These are phyloP conservation scores for Rhinopomastus cyanomelas DNA, from an alignment of 2,113 vertebrate species.

Conservation along the genomic window DNA sequence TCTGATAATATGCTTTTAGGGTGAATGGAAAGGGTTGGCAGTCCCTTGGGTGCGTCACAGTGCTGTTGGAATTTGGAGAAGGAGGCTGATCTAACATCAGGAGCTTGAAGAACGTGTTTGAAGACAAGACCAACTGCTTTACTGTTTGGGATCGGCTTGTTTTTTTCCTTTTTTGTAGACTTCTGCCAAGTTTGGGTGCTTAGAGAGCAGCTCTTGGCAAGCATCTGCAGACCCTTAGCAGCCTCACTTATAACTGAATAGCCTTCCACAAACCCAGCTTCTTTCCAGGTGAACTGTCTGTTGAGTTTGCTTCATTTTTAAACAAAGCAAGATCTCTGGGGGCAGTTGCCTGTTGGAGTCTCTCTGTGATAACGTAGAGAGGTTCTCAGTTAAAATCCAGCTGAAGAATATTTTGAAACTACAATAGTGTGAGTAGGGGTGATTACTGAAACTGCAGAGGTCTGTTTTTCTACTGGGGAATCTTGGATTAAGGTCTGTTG, in stretches of 20 bases:
- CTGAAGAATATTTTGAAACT: neutral
- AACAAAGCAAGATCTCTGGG: neutral
- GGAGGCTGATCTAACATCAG: neutral
- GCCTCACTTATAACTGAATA: neutral
- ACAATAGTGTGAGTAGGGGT: neutral
- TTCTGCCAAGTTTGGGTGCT: neutral
- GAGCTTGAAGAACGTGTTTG: neutral
- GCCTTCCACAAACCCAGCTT: neutral
- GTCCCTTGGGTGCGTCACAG: neutral
- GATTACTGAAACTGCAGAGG: neutral
- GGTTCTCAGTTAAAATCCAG: neutral
- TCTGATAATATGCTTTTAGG: neutral
- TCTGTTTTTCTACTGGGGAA: constrained; percentile 11
- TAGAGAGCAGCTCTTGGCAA: neutral
- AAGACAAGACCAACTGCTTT: neutral
- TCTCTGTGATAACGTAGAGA: neutral
- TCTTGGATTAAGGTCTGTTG: constrained; percentile 19
- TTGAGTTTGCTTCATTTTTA: constrained; percentile 41
- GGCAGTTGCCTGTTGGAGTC: neutral
- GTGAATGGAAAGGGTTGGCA: neutral
- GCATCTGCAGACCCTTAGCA: neutral
- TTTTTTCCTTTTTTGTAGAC: neutral
- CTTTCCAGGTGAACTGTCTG: neutral
- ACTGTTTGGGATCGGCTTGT: neutral
- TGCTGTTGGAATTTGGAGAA: neutral